A percentile compares a stretch with the other conserved stretches of the same genome.
Conservation (phyloP, 2,113 vertebrate species). For the Capreolus pygargus region DNA sequence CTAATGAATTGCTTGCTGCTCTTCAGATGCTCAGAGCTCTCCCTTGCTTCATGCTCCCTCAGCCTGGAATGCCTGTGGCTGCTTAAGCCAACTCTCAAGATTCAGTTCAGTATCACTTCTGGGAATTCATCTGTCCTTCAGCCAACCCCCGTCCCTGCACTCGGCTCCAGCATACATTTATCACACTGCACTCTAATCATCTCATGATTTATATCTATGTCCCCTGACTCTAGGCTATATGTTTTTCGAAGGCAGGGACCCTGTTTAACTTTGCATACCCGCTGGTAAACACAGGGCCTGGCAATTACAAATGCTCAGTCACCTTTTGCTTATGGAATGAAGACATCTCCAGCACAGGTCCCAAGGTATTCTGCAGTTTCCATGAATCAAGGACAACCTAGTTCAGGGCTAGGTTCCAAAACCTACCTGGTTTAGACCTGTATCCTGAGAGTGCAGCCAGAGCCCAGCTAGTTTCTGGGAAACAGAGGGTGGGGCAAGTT, state of each 20-base stretch:
- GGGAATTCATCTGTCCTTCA: not conserved
- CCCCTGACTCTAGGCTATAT: not conserved
- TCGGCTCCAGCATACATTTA: not conserved
- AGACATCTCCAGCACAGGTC: not conserved
- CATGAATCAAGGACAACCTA: not conserved
- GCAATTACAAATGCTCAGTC: not conserved
- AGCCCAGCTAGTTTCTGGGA: conserved; percentile 9
- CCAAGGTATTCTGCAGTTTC: not conserved
- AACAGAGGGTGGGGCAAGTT: not conserved
- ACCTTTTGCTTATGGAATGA: not conserved
- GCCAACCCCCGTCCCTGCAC: not conserved
- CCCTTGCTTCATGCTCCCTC: not conserved
- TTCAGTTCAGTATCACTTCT: not conserved
- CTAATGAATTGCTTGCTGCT: not conserved
- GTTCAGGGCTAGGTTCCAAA: not conserved
- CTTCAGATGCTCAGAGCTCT: not conserved
- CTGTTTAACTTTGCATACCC: not conserved
- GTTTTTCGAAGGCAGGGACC: not conserved
- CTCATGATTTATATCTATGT: not conserved
- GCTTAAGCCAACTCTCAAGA: not conserved
- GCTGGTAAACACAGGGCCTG: not conserved
- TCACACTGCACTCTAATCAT: not conserved
- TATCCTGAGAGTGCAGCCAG: not conserved
- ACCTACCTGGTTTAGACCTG: not conserved
- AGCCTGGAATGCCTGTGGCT: not conserved